These are phyloP conservation scores for Adoxophyes honmai DNA, from an alignment of 1,140 invertebrate genomes.

Conservation along the genomic window DNA sequence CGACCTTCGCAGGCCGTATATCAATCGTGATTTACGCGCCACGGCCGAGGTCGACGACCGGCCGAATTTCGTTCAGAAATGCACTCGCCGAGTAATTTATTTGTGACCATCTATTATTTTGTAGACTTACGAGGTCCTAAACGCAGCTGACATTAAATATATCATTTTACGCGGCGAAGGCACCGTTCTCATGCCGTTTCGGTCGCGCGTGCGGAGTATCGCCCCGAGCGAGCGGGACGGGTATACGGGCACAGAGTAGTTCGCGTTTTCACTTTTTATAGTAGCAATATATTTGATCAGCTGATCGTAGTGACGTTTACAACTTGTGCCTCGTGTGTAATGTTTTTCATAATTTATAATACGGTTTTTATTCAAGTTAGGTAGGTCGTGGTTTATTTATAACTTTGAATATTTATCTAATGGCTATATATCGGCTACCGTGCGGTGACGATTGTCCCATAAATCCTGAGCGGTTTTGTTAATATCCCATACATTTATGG, in stretches of 20 bases:
- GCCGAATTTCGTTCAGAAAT: conserved; percentile 74
- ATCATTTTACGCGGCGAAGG: conserved; percentile 73
- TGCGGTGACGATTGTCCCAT: conserved; percentile 32
- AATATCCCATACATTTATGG: conserved; percentile 39
- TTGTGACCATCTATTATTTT: conserved; percentile 76
- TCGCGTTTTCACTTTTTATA: conserved; percentile 77
- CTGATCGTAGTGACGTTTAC: conserved; percentile 75
- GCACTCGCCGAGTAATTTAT: conserved; percentile 73
- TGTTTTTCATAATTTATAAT: conserved; percentile 76
- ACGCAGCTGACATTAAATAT: conserved; percentile 75
- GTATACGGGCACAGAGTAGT: conserved; percentile 51
- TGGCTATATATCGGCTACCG: conserved; percentile 33
- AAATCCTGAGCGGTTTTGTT: conserved; percentile 41
- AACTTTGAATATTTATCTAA: conserved; percentile 67
- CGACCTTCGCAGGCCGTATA: conserved; percentile 69
- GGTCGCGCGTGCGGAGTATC: conserved; percentile 22
- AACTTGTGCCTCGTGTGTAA: conserved; percentile 51
- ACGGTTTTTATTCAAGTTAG: conserved; percentile 62
- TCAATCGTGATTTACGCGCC: conserved; percentile 72
- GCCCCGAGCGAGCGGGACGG: conserved; percentile 40
- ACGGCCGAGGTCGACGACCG: conserved; percentile 72
- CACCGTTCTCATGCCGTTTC: conserved; percentile 40
- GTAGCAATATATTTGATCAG: conserved; percentile 77
- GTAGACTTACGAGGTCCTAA: conserved; percentile 76
- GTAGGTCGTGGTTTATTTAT: conserved; percentile 72